Evolutionary conservation across 2,113 vertebrate species (phyloP), one percentile per base, ranked within the genome.

Genomic region (Puffinus mauretanicus): DNA sequence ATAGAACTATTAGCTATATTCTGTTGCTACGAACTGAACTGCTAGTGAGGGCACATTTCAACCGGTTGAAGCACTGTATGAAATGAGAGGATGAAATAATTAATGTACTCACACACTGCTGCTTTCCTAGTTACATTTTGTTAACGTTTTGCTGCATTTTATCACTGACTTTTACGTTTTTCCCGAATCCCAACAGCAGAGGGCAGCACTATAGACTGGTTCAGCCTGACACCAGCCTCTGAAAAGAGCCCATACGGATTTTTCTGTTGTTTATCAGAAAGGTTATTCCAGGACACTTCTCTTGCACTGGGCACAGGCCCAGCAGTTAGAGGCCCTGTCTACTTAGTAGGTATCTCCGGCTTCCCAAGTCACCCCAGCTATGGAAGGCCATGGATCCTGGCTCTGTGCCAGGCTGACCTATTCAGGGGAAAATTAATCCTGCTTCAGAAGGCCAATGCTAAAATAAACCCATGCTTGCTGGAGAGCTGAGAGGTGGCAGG

Each of bases 401-500:
- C 92, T 69, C 82, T 90, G 69, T 22, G 80, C 94, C 95, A 96
- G 82, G 47, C 66, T 95, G 94, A 94, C 90, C 84, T 95, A 96
- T 96, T 93, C 93, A 82, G 89, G 95, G 86, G 94, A 98, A 98
- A 98, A 97, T 86, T 94, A 97, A 97, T 94, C 93, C 87, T 46
- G 54, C 78, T 92, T 60, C 89, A 96, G 93, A 98, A 96, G 93
- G 90, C 92, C 91, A 97, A 36, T 27, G 94, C 96, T 98, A 98
- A 98, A 98, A 97, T 97, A 97, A 97, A 91, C 83, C 22, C 16
- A 0, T 2, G 51, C 82, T 86, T 80, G 44, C 70, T 65, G 87
- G 25, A 88, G 79, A 78, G 70, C 4, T 24, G 81, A 75, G 88
- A 71, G 73, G 42, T 34, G n/a, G 52, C 71, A 83, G 58, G 65